These are phyloP conservation scores for Anolis sagrei DNA, from an alignment of 2,113 vertebrate genomes.

Conservation along the genomic window DNA sequence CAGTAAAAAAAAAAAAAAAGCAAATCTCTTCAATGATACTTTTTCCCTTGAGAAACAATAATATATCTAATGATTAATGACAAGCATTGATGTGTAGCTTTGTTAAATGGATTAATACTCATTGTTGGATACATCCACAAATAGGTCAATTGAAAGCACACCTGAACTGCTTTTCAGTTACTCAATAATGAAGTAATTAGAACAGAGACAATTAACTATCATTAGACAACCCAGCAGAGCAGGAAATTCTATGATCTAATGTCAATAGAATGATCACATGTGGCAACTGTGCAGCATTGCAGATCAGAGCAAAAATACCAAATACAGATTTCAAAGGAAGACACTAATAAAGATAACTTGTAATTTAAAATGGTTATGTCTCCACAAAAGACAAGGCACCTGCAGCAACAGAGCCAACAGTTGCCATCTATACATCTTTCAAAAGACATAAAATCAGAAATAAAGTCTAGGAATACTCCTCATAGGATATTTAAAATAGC, in stretches of 20 bases:
- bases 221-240: not conserved
- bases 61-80: not conserved
- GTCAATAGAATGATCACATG: not conserved
- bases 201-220: not conserved
- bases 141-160: not conserved
- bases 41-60: not conserved
- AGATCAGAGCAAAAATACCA: not conserved
- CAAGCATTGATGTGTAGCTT: not conserved
- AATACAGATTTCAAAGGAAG: not conserved
- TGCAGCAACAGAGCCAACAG: not conserved
- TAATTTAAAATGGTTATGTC: not conserved
- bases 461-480: not conserved
- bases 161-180: not conserved
- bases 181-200: not conserved
- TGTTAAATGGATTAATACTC: not conserved
- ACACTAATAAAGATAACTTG: too few species aligned
- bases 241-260: not conserved
- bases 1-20: not conserved
- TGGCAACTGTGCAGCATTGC: too few species aligned
- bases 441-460: not conserved
- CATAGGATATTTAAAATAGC: not conserved
- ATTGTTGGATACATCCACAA: not conserved
- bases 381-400: not conserved
- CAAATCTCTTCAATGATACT: not conserved
- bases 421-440: not conserved